These are phyloP conservation scores for Chrysochloris asiatica DNA, from an alignment of 2,113 vertebrate species.

Conservation along the genomic window DNA sequence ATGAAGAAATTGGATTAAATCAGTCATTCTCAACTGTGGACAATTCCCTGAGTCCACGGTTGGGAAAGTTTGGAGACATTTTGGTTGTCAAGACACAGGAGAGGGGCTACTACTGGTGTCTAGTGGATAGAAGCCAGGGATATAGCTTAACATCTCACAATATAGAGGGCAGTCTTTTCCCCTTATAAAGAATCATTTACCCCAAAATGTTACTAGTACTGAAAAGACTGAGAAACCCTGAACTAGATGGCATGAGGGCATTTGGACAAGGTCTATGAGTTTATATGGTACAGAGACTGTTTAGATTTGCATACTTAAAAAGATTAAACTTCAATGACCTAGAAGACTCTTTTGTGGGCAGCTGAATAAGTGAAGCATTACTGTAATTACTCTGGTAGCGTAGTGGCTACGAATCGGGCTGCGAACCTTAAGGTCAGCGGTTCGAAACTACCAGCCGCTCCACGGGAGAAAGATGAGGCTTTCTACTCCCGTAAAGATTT, in stretches of 20 bases:
- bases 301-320: constrained; percentile 26
- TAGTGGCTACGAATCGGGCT: too few species aligned
- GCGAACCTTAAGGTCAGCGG: too few species aligned
- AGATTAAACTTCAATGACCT: not conserved
- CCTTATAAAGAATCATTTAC: not conserved
- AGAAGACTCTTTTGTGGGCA: not conserved
- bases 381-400: not conserved
- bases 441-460: too few species aligned
- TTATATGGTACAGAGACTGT: not conserved
- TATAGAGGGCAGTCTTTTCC: not conserved
- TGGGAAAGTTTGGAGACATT: not conserved
- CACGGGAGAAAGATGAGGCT: too few species aligned
- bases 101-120: not conserved
- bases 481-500: too few species aligned
- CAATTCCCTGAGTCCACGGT: too few species aligned
- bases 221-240: not conserved
- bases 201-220: not conserved
- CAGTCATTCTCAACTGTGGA: constrained; percentile 10
- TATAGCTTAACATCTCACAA: not conserved
- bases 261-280: not conserved
- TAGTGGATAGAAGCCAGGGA: not conserved
- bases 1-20: constrained; percentile 14
- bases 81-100: not conserved
- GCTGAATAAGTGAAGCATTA: constrained; percentile 1
- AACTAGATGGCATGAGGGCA: not conserved